These are phyloP conservation scores for Penaeus japonicus DNA, from an alignment of 1,140 invertebrate species.

Conservation along the genomic window DNA sequence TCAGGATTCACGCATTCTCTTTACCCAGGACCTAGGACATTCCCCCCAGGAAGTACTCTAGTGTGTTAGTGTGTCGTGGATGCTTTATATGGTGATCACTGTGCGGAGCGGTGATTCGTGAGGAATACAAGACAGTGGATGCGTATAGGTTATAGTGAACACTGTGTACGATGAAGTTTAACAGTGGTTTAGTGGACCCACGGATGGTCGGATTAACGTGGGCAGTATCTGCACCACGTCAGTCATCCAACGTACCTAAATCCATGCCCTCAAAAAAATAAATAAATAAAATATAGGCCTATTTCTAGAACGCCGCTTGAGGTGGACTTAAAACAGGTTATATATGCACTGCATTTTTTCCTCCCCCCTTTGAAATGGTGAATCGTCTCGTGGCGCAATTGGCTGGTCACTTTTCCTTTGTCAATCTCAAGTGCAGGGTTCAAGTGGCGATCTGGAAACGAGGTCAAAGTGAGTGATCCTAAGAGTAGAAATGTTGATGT, in stretches of 20 bases:
- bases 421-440: background rate
- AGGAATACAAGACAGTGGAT: constrained; percentile 38
- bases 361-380: too few relatives aligned
- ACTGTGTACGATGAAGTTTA: constrained; percentile 33
- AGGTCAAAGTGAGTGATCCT: constrained; percentile 14
- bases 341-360: too few relatives aligned
- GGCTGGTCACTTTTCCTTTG: background rate
- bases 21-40: constrained; percentile 40
- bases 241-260: constrained; percentile 25
- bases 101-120: constrained; percentile 40
- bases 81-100: constrained; percentile 51
- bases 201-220: constrained; percentile 11
- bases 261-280: constrained; percentile 15
- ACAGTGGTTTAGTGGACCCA: constrained; percentile 16
- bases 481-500: constrained; percentile 50
- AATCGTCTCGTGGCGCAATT: too few relatives aligned
- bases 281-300: too few relatives aligned
- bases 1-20: constrained; percentile 35
- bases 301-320: too few relatives aligned
- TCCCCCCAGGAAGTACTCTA: constrained; percentile 44
- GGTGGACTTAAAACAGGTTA: too few relatives aligned
- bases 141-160: constrained; percentile 40
- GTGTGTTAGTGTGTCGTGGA: constrained; percentile 52
- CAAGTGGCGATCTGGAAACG: constrained; percentile 27
- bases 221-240: constrained; percentile 27